A percentile compares a stretch with the other conserved stretches of the same genome.
phyloP scores from a whole-genome alignment of 2,888 invertebrate species.

The Meloe dianella region DNA sequence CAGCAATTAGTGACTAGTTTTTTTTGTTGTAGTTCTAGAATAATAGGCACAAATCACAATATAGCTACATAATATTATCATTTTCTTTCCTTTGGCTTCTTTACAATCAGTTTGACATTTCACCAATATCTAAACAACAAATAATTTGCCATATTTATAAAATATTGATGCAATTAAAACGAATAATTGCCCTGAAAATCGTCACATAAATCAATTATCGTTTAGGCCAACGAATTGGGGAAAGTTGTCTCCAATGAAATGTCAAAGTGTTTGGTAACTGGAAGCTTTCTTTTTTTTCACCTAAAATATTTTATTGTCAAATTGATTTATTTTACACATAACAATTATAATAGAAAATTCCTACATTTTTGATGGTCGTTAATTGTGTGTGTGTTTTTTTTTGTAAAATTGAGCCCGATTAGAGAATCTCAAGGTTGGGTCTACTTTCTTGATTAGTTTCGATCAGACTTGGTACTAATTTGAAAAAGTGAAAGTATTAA shows the following conservation, averaged over 20 bases:
- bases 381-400: neutral
- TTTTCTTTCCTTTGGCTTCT: no score
- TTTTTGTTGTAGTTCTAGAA: neutral
- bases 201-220: neutral
- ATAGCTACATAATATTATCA: neutral
- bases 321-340: neutral
- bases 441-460: conserved; percentile 2
- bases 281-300: neutral
- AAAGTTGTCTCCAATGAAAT: neutral
- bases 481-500: neutral
- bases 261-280: neutral
- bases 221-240: neutral
- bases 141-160: no score
- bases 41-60: neutral
- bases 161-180: no score
- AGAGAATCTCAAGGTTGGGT: neutral
- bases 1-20: neutral
- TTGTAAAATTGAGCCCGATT: neutral
- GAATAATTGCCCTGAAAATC: neutral
- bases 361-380: no score
- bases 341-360: neutral
- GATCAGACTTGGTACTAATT: neutral
- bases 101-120: no score
- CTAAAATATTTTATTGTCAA: no score
- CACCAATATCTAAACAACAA: no score